A percentile compares a stretch with the other conserved stretches of the same genome.
Conservation (phyloP, 2,797 vertebrate species). For the Hydrophis major region DNA sequence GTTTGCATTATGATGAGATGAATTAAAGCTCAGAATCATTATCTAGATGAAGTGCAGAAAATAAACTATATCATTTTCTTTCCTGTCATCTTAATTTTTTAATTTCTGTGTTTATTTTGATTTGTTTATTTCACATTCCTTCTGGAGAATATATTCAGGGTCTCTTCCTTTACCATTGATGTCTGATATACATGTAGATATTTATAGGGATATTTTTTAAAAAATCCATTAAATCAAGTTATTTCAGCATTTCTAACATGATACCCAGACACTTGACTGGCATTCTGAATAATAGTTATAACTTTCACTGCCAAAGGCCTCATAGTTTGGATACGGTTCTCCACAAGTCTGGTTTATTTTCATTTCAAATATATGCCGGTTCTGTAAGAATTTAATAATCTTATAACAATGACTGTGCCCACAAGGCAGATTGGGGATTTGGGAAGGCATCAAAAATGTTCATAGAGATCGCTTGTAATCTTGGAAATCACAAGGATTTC, state of each 20-base stretch:
- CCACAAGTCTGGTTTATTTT: background rate
- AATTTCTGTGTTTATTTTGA: background rate
- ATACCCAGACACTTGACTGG: background rate
- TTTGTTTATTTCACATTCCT: background rate
- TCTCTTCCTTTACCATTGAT: conserved; percentile 9
- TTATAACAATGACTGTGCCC: background rate
- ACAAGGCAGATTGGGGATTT: background rate
- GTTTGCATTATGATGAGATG: conserved; percentile 58
- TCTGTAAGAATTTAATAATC: background rate
- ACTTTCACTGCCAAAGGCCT: background rate
- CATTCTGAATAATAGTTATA: background rate
- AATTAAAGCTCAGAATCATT: conserved; percentile 59
- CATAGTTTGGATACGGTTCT: background rate
- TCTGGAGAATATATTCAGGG: background rate
- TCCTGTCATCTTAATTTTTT: conserved; percentile 31
- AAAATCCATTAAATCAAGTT: background rate
- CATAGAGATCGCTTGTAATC: background rate
- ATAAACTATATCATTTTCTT: conserved; percentile 61
- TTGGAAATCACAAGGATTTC: background rate
- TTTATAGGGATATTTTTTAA: background rate
- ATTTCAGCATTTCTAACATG: background rate
- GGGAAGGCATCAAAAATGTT: background rate
- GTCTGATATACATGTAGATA: conserved; percentile 4
- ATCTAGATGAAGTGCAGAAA: conserved; percentile 62
- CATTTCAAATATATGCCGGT: background rate